Evolutionary conservation across 2,888 invertebrate genomes (phyloP).

Genomic region (Phoenoteleia sp.): DNA sequence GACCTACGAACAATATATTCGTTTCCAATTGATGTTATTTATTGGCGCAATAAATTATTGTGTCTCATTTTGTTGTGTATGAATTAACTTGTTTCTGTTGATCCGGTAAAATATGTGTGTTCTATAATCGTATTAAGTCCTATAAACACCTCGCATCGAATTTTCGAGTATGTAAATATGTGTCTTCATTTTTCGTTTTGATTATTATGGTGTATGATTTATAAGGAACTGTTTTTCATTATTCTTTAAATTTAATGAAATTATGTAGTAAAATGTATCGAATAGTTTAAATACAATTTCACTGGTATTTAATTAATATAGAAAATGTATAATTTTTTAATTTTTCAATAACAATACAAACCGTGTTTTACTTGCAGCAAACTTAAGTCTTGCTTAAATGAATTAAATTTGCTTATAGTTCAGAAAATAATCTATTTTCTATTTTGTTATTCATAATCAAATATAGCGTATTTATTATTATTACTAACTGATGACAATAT

Average conservation of each 20-base stretch:
- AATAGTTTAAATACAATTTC: not conserved
- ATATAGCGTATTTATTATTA: no score
- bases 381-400: no score
- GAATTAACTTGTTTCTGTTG: slow-evolving; percentile 48
- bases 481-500: no score
- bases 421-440: no score
- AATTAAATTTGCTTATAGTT: no score
- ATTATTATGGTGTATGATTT: no score
- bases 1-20: slow-evolving; percentile 31
- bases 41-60: slow-evolving; percentile 16
- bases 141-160: slow-evolving; percentile 2
- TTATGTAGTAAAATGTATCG: not conserved
- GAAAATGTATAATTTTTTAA: no score
- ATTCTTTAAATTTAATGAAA: not conserved
- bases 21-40: slow-evolving; percentile 42
- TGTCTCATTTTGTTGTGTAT: slow-evolving; percentile 34
- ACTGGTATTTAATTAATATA: no score
- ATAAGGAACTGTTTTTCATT: no score
- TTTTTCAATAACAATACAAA: no score
- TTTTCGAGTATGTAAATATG: not conserved
- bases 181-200: slow-evolving; percentile 17
- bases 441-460: no score
- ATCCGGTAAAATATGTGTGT: slow-evolving; percentile 36
- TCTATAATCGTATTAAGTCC: slow-evolving; percentile 50
- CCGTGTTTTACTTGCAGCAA: no score